phyloP scores from a whole-genome alignment of 1,140 invertebrate genomes.

The Hormaphis cornu region DNA sequence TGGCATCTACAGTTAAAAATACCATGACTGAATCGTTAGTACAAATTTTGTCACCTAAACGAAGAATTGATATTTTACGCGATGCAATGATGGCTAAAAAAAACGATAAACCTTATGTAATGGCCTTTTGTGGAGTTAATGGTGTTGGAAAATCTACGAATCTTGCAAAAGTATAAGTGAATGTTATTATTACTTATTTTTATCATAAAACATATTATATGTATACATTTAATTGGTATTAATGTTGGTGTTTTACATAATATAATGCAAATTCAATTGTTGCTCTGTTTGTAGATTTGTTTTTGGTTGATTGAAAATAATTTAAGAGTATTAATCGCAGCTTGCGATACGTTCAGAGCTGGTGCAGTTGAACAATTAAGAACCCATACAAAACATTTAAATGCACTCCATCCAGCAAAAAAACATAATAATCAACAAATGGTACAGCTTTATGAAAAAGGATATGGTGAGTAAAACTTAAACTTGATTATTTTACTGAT shows the following conservation, averaged over 20 bases:
- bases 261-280: neutral
- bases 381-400: slow-evolving; percentile 88
- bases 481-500: neutral
- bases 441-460: slow-evolving; percentile 95
- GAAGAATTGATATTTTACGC: slow-evolving; percentile 91
- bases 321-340: slow-evolving; percentile 90
- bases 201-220: neutral
- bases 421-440: slow-evolving; percentile 60
- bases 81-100: slow-evolving; percentile 87
- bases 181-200: neutral
- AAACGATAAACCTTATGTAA: slow-evolving; percentile 77
- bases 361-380: slow-evolving; percentile 97
- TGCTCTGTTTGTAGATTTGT: slow-evolving; percentile 59
- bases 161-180: slow-evolving; percentile 69
- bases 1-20: slow-evolving; percentile 70
- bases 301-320: slow-evolving; percentile 99
- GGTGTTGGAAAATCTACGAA: slow-evolving; percentile 99
- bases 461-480: slow-evolving; percentile 73
- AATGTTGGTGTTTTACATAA: neutral
- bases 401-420: slow-evolving; percentile 79
- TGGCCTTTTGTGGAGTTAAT: slow-evolving; percentile 98
- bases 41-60: slow-evolving; percentile 85
- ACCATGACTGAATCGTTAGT: slow-evolving; percentile 76
- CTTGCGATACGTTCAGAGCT: slow-evolving; percentile 98
- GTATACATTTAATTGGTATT: neutral